These are phyloP conservation scores for Rhabdornis inornatus DNA, from an alignment of 2,113 vertebrate genomes.

Conservation along the genomic window DNA sequence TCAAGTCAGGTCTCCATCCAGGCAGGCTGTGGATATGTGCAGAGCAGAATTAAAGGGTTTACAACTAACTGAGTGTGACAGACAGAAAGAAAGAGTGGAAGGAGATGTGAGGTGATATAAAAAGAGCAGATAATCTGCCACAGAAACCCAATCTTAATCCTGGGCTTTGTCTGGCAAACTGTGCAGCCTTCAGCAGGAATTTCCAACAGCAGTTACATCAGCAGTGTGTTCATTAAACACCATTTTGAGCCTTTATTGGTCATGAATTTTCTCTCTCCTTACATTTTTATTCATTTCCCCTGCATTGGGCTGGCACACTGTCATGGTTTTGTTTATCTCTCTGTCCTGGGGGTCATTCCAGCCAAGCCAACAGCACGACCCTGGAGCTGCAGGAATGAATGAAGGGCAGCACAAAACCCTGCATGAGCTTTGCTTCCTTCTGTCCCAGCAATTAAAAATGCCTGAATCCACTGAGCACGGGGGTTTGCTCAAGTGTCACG, in stretches of 20 bases:
- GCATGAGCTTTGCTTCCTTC: neutral
- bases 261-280: neutral
- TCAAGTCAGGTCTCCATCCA: constrained; percentile 4
- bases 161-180: neutral
- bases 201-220: neutral
- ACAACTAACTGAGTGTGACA: neutral
- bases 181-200: neutral
- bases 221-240: neutral
- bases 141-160: neutral
- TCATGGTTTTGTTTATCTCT: too few species aligned
- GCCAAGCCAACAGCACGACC: neutral
- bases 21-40: neutral
- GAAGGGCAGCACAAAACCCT: constrained; percentile 4
- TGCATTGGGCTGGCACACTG: fast-evolving
- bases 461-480: neutral
- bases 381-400: neutral
- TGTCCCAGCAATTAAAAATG: neutral
- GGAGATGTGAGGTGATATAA: neutral
- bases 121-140: neutral
- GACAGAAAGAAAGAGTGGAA: neutral
- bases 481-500: neutral
- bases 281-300: neutral
- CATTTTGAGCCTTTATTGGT: neutral
- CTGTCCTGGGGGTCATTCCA: neutral
- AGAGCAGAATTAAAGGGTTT: neutral